Conservation (phyloP, 2,888 invertebrate species). For the Dascillus cervinus region DNA sequence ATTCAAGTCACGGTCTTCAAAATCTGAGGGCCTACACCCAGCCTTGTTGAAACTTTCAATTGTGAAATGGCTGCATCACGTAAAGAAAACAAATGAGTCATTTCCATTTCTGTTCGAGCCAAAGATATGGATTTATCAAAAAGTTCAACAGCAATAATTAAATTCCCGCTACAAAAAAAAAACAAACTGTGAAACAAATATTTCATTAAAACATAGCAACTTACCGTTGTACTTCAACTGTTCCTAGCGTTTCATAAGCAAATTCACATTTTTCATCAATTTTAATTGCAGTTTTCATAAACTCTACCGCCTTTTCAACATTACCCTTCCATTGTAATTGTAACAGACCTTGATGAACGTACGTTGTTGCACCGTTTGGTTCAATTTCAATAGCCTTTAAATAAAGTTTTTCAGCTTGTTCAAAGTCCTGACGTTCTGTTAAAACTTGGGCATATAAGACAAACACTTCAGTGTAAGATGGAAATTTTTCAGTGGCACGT, state of each 20-base stretch:
- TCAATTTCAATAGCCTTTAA: conserved; percentile 73
- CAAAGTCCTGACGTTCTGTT: conserved; percentile 75
- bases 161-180: conserved; percentile 61
- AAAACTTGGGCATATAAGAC: conserved; percentile 86
- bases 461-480: conserved; percentile 78
- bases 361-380: conserved; percentile 75
- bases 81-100: conserved; percentile 84
- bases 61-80: conserved; percentile 88
- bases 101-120: conserved; percentile 80
- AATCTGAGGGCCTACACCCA: conserved; percentile 47
- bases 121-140: conserved; percentile 84
- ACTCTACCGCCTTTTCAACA: conserved; percentile 66
- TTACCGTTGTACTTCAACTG: conserved; percentile 88
- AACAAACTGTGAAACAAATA: background rate
- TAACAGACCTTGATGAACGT: conserved; percentile 81
- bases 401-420: conserved; percentile 75
- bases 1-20: conserved; percentile 6
- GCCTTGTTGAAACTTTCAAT: conserved; percentile 67
- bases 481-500: conserved; percentile 68
- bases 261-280: conserved; percentile 89
- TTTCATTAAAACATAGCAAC: conserved; percentile 14
- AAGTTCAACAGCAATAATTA: conserved; percentile 71
- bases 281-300: conserved; percentile 75
- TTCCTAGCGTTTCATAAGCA: conserved; percentile 91
- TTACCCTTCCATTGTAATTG: conserved; percentile 80